phyloP scores from a whole-genome alignment of 2,797 vertebrate genomes.

The Platyrinchus mystaceus region DNA sequence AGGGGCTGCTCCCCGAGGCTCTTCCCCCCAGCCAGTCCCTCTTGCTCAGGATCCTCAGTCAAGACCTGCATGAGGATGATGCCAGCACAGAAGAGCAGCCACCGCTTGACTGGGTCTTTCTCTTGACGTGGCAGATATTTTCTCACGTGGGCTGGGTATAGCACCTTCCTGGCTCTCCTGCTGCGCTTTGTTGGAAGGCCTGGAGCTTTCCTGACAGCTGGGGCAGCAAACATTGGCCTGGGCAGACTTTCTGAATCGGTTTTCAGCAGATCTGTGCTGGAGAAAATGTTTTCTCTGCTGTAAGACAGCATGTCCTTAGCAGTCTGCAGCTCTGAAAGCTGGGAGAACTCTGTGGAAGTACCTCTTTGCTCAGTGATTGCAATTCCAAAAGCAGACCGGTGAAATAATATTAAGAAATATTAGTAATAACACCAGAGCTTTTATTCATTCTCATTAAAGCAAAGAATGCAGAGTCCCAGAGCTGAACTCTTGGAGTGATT shows the following conservation, averaged over 20 bases:
- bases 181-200: not conserved
- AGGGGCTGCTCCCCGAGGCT: not conserved
- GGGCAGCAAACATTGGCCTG: not conserved
- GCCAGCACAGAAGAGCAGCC: constrained; percentile 43
- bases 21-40: not conserved
- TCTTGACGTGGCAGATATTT: constrained; percentile 44
- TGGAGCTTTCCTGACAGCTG: not conserved
- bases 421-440: not conserved
- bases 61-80: constrained; percentile 45
- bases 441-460: not conserved
- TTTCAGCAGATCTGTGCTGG: constrained; percentile 12
- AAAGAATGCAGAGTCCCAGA: constrained; percentile 44
- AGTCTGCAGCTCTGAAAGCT: constrained; percentile 16
- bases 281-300: not conserved
- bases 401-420: constrained; percentile 13
- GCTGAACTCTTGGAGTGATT: constrained; percentile 64
- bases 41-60: not conserved
- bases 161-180: constrained; percentile 52
- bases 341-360: not conserved
- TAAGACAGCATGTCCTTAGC: not conserved
- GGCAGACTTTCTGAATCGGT: not conserved
- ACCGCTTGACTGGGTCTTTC: constrained; percentile 36
- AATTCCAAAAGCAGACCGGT: not conserved
- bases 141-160: constrained; percentile 52
- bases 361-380: not conserved